Evolutionary conservation across 2,113 vertebrate genomes (phyloP), one percentile per base, ranked within the genome.

Genomic region (Perognathus longimembris): DNA sequence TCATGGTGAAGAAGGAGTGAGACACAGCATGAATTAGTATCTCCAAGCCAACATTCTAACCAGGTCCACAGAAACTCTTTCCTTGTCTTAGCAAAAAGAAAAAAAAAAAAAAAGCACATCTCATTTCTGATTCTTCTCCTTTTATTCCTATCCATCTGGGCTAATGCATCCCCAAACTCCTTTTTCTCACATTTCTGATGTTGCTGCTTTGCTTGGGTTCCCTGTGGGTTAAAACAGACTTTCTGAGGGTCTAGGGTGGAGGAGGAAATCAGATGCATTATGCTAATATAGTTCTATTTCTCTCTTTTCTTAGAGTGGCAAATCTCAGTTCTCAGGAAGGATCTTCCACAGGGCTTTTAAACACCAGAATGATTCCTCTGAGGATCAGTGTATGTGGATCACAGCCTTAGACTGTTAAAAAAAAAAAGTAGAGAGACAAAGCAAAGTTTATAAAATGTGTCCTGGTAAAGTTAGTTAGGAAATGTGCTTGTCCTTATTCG

Each of bases 311-410:
- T 89, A 95, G 66, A 90, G 2, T 94, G 83, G 86, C 28, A 96
- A 93, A 75, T 88, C 89, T 94, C 94, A 94, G 89, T 76, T 92
- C 89, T 95, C 94, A 93, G 42, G 38, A 91, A 94, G 59, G 3
- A 80, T 96, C 0, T 2, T 94, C 22, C 38, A 88, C 24, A 75
- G 10, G 81, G 38, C 75, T 97, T 97, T 97, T 93, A 97, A 96
- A 21, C 89, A 84, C 74, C 89, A 45, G 45, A 96, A 75, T 93
- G 30, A 93, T 83, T 96, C 96, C 92, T 97, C 84, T 93, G 96
- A 97, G 93, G 75, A 95, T 95, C 95, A 96, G 85, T 96, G 95
- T 97, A 96, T 96, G 85, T 93, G 95, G 95, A 97, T 97, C 85
- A 96, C 38, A 97, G 94, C 80, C 91, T 95, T 79, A 93, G 64